Conservation (phyloP, 2,113 vertebrate genomes). For the Dinomys branickii region DNA sequence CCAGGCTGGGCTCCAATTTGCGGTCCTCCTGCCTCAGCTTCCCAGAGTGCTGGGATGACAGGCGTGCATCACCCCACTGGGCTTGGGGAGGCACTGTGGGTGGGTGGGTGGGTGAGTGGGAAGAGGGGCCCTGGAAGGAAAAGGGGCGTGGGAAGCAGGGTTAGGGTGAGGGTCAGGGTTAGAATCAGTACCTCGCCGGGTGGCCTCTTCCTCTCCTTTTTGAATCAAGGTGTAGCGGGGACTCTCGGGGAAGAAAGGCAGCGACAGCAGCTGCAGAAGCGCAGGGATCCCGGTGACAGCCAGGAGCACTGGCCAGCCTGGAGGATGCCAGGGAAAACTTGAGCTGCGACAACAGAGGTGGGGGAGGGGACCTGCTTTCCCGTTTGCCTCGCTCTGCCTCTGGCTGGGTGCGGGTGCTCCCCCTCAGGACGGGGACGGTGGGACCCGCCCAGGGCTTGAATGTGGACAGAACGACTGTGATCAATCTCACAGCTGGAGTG, state of each 20-base stretch:
- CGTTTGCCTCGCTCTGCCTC: fast-evolving
- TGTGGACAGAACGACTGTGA: neutral
- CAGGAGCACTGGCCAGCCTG: slow-evolving; percentile 91
- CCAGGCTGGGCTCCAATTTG: neutral
- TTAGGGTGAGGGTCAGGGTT: neutral
- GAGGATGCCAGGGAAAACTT: neutral
- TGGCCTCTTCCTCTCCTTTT: slow-evolving; percentile 82
- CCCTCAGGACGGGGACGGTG: neutral
- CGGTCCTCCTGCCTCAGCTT: neutral
- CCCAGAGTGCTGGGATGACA: neutral
- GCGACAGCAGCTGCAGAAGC: slow-evolving; percentile 85
- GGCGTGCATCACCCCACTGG: neutral
- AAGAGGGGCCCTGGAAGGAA: neutral
- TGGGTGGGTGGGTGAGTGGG: neutral
- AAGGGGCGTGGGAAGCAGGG: neutral
- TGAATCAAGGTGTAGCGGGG: slow-evolving; percentile 88
- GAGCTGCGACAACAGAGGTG: neutral
- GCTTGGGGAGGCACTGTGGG: neutral
- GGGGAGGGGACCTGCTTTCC: no score
- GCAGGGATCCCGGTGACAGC: slow-evolving; percentile 84
- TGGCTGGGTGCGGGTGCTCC: fast-evolving
- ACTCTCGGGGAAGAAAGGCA: slow-evolving; percentile 90
- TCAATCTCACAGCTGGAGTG: neutral
- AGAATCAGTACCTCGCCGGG: slow-evolving; percentile 81
- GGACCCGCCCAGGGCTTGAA: neutral